These are phyloP conservation scores for Bos indicus DNA, from an alignment of 2,113 vertebrate genomes.

Conservation along the genomic window DNA sequence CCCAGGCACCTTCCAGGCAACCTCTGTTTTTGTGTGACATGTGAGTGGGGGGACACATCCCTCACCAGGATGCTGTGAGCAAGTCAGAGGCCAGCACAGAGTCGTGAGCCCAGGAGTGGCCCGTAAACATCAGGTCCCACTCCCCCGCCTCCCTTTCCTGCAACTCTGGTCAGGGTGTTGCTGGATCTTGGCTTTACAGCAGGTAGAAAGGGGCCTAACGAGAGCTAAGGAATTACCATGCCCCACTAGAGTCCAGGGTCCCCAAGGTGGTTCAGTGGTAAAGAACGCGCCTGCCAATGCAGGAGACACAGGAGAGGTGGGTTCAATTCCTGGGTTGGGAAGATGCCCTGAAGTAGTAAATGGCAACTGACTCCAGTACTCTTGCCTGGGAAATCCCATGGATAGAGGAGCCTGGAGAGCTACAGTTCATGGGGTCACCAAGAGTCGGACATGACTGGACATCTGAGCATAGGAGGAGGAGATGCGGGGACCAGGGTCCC, in stretches of 20 bases:
- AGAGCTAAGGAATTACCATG: not conserved
- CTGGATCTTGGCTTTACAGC: not conserved
- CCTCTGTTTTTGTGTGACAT: not conserved
- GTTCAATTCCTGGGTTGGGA: not conserved
- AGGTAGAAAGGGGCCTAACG: fast-evolving
- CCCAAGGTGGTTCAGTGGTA: not conserved
- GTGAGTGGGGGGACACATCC: not conserved
- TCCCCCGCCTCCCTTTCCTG: not conserved
- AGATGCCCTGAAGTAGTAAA: not conserved
- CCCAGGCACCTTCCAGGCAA: not conserved
- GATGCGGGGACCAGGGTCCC: fast-evolving
- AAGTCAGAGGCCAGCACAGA: too few species aligned
- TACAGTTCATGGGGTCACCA: not conserved
- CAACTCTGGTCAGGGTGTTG: too few species aligned
- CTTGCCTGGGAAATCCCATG: not conserved
- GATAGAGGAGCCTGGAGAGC: not conserved
- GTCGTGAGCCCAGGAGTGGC: not conserved
- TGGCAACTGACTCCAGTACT: not conserved
- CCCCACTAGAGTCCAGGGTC: not conserved
- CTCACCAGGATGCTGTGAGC: fast-evolving
- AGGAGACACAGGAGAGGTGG: not conserved
- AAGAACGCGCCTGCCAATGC: not conserved
- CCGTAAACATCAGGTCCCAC: fast-evolving
- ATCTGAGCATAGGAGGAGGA: not conserved
- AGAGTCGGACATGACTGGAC: not conserved